Conservation (phyloP, 2,113 vertebrate species). For the Rana temporaria region DNA sequence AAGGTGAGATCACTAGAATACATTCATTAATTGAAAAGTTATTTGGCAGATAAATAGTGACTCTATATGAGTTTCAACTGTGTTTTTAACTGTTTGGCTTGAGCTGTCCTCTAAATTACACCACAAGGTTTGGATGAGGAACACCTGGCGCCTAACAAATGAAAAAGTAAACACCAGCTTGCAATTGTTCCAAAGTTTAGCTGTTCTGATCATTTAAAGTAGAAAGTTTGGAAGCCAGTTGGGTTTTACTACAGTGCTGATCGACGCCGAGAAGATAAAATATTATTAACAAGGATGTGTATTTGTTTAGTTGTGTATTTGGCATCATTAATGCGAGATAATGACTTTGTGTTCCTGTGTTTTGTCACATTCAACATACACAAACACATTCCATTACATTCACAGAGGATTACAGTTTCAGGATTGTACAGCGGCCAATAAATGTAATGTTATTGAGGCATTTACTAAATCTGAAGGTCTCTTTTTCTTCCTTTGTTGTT, state of each 20-base stretch:
- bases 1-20: too few relatives aligned
- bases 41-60: too few relatives aligned
- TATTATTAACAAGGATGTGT: conserved; percentile 48
- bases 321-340: conserved; percentile 46
- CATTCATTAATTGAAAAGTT: too few relatives aligned
- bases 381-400: conserved; percentile 57
- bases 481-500: neutral
- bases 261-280: conserved; percentile 33
- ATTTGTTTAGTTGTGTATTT: conserved; percentile 49
- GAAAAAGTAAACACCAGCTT: conserved; percentile 11
- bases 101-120: neutral
- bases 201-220: conserved; percentile 16
- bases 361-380: conserved; percentile 52
- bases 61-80: too few relatives aligned
- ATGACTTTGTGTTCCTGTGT: conserved; percentile 51
- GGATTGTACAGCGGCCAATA: conserved; percentile 30
- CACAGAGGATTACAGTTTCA: conserved; percentile 44
- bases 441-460: conserved; percentile 49
- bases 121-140: conserved; percentile 21
- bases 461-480: conserved; percentile 47
- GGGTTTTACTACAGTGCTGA: conserved; percentile 12
- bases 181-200: conserved; percentile 22
- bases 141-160: conserved; percentile 6
- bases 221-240: neutral
- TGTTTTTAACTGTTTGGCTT: too few relatives aligned